phyloP scores from a whole-genome alignment of 2,888 invertebrate genomes.

The Galerucella nymphaeae region DNA sequence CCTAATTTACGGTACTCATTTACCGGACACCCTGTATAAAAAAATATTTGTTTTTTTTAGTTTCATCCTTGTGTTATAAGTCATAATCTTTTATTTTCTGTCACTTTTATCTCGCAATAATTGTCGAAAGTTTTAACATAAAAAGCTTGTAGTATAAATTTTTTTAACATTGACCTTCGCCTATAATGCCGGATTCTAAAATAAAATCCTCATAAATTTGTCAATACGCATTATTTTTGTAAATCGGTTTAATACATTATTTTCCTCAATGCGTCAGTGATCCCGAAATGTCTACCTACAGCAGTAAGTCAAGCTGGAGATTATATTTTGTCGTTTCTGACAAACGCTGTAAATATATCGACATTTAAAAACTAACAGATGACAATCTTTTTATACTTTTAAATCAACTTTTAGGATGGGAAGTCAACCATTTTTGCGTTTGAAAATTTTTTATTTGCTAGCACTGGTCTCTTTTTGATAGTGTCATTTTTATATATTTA shows the following conservation, averaged over 20 bases:
- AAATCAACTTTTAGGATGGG: no score
- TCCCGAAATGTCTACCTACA: no score
- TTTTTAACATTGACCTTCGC: constrained; percentile 15
- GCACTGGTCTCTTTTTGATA: no score
- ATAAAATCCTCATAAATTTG: constrained; percentile 17
- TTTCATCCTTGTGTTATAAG: background rate
- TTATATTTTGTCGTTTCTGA: background rate
- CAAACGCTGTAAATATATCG: no score
- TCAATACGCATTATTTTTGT: background rate
- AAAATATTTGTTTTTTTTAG: background rate
- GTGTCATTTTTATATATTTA: no score
- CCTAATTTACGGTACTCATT: no score
- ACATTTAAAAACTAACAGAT: no score
- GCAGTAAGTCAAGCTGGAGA: background rate
- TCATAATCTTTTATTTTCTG: background rate
- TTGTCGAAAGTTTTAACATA: background rate
- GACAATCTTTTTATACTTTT: no score
- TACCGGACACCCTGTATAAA: no score
- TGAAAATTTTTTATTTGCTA: no score
- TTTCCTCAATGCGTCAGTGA: background rate
- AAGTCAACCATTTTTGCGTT: no score
- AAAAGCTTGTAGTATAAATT: constrained; percentile 3
- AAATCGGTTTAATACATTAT: background rate
- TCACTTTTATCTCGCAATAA: background rate
- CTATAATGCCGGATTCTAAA: constrained; percentile 10